Evolutionary conservation across 2,888 invertebrate genomes (phyloP).

Genomic region (Sipunculus nudus): DNA sequence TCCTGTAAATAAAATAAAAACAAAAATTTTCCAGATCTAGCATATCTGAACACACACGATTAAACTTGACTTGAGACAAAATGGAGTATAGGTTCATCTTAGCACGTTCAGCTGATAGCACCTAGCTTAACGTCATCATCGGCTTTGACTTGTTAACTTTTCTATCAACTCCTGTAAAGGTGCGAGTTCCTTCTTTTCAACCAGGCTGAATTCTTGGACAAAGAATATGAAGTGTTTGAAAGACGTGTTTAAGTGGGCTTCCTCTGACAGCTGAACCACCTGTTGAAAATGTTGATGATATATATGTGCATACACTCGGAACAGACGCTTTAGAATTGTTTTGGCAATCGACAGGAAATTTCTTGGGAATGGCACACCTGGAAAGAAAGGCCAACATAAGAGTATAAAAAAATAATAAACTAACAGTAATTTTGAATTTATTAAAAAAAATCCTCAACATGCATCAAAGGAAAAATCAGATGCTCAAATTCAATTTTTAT

Average conservation of each 20-base stretch:
- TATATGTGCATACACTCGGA: conserved; percentile 99
- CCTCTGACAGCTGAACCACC: conserved; percentile 92
- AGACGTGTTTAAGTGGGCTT: conserved; percentile 98
- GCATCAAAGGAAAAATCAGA: too few species aligned
- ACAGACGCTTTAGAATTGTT: conserved; percentile 96
- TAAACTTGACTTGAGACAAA: too few species aligned
- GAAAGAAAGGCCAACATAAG: conserved; percentile 30
- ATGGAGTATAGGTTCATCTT: too few species aligned
- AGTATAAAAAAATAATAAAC: neutral
- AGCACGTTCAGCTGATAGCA: too few species aligned
- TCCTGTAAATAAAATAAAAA: too few species aligned
- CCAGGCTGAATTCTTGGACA: conserved; percentile 94
- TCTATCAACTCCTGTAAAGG: conserved; percentile 98
- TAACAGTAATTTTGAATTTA: neutral
- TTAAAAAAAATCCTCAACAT: neutral
- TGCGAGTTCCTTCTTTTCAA: conserved; percentile 94
- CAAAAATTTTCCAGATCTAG: too few species aligned
- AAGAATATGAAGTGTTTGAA: conserved; percentile 99
- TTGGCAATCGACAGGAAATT: conserved; percentile 97
- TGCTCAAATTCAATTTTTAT: too few species aligned
- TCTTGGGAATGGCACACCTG: conserved; percentile 97
- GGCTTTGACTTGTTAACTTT: conserved; percentile 56
- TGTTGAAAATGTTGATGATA: conserved; percentile 99
- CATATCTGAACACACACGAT: too few species aligned
- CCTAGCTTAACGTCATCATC: too few species aligned